Evolutionary conservation across 2,113 vertebrate genomes (phyloP).

Genomic region (Charadrius vociferus): DNA sequence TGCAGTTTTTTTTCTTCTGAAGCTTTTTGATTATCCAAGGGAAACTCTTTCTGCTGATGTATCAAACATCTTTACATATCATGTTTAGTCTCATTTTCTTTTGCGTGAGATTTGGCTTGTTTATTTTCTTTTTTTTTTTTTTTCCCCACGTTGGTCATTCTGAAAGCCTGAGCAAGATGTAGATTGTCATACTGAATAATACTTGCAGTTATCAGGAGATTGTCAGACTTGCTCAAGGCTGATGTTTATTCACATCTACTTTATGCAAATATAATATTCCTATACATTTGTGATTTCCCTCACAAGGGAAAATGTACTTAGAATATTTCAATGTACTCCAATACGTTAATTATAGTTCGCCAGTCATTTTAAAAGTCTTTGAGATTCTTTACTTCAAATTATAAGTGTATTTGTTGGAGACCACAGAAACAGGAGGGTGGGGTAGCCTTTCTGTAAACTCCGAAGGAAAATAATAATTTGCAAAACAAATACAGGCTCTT

Average conservation of each 20-base stretch:
- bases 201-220: neutral
- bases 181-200: neutral
- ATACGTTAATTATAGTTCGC: neutral
- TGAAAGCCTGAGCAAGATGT: neutral
- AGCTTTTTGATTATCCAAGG: neutral
- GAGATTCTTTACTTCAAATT: neutral
- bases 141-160: neutral
- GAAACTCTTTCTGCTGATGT: neutral
- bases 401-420: neutral
- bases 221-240: neutral
- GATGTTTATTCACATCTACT: neutral
- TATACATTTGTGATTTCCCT: neutral
- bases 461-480: neutral
- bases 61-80: neutral
- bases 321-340: neutral
- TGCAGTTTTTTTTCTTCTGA: neutral
- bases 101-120: neutral
- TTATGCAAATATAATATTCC: neutral
- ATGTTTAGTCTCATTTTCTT: neutral
- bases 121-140: neutral
- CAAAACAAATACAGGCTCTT: neutral
- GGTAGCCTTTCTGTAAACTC: neutral
- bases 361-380: neutral
- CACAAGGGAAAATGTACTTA: neutral
- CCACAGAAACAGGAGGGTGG: accelerated